phyloP scores from a whole-genome alignment of 2,888 invertebrate genomes.

The Cremastobaeus sp. region DNA sequence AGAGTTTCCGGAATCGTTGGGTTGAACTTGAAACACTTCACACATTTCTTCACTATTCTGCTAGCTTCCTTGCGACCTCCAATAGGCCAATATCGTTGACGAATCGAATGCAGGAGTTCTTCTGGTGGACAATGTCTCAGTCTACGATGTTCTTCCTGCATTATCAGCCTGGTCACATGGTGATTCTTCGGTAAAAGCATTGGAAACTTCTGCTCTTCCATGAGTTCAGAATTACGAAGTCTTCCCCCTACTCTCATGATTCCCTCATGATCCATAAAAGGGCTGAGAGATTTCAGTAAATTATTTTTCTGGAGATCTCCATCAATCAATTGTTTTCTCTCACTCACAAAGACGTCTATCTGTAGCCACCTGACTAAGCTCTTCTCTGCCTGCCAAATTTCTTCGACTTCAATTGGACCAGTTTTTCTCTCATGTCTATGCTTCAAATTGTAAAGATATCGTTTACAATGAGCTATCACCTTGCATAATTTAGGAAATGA shows the following conservation, averaged over 20 bases:
- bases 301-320: too few species aligned
- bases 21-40: not conserved
- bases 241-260: too few species aligned
- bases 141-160: not conserved
- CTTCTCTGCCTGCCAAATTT: too few species aligned
- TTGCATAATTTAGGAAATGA: not conserved
- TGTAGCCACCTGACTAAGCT: too few species aligned
- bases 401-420: too few species aligned
- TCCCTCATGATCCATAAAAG: too few species aligned
- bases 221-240: not conserved
- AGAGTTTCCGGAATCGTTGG: not conserved
- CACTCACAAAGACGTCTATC: too few species aligned
- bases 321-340: too few species aligned
- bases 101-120: not conserved
- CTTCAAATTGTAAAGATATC: not conserved
- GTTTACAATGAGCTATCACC: not conserved
- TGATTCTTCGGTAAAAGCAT: not conserved
- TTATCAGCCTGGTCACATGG: not conserved
- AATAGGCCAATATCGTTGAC: constrained; percentile 3
- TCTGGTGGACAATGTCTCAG: not conserved
- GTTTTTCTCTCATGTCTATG: too few species aligned
- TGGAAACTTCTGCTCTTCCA: not conserved
- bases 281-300: too few species aligned
- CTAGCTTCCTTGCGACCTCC: not conserved
- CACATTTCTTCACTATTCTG: not conserved